Base-by-base conservation (phyloP, 64 coral and sea anemone genomes). In the Stichodactyla mertensii region DNA sequence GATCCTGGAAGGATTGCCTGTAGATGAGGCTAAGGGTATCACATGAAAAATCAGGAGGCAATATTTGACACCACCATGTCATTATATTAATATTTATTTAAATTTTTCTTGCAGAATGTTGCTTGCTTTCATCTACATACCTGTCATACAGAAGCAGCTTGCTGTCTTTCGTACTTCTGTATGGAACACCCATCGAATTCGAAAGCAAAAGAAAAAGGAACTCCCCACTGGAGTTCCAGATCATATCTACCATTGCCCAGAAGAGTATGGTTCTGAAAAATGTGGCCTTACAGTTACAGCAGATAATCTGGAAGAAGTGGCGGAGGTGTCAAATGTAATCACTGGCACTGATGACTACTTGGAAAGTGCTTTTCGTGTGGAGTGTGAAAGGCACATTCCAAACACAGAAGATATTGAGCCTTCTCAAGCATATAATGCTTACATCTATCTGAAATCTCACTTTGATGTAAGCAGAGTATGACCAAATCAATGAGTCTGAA, bases 361-460 rank as follows among this genome's bases (percentile, higher is more conserved):
- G 66, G n/a, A 57, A 6, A 24, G 52, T 27, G 79, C 56, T 71
- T 82, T 89, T 55, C 55, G 80, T 54, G 51, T 54, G 16, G 79
- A 89, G 54, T 89, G 87, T 70, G 36, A 67, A 89, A 67, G 87
- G 80, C 87, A 71, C 24, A 55, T 89, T 22, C 87, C 87, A 11
- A 89, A 83, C 79, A 83, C 79, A 55, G 80, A 83, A 7, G 61
- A 89, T 56, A 83, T 89, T 83, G 87, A 89, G 61, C 79, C 87
- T 55, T 60, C 36, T 54, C 79, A 83, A 55, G 87, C 87, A 66
- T 16, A 56, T 55, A 71, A 89, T 89, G 87, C 87, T 55, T 89
- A 24, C 28, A 24, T 83, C 6, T 89, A 83, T 89, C 58, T 89
- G 10, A 89, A 83, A 89, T 18, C 57, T 13, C 13, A 71, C 19